Base-by-base conservation (phyloP, 2,888 invertebrate genomes). In the Synergus umbraculus region DNA sequence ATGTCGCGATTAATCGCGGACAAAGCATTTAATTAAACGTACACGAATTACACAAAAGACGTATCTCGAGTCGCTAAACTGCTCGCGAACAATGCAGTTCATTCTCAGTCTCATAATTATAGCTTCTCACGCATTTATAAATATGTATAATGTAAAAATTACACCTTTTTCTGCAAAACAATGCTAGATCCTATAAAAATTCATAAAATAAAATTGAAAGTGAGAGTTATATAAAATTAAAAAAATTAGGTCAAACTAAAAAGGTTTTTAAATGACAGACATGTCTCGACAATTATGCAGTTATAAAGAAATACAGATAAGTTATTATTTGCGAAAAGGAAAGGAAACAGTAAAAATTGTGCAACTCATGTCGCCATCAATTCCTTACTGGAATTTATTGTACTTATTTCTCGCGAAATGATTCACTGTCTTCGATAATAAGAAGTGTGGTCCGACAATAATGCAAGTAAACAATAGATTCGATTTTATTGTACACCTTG, bases 11-110 rank as follows among this genome's bases (percentile, higher is more conserved):
- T 54, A 54, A n/a, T 54, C n/a, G 54, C 54, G 54, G 54, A 54
- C 54, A 54, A 49, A 49, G 54, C 54, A n/a, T 54, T 54, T 54
- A 54, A 54, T n/a, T 54, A n/a, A 54, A 54, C n/a, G n/a, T n/a
- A 29, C 29, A 54, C n/a, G 54, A n/a, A 49, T 49, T 43, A 43
- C 43, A 43, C 43, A 4, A 43, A 43, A 43, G 43, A 43, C 7
- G 15, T 29, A 29, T 49, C 49, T 49, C 46, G 46, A 46, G 49
- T 49, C 49, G 15, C 49, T 49, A 49, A 49, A 54, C 54, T 5
- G n/a, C 15, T n/a, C 54, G n/a, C 15, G 2, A 54, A 54, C 54
- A 54, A 54, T 54, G 54, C 54, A 54, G 7, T n/a, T n/a, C 43
- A 43, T 43, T 43, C 43, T 8, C 54, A n/a, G 4, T 54, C 54